A percentile compares a stretch with the other conserved stretches of the same genome.
These are phyloP conservation scores for Ictidomys tridecemlineatus DNA, from an alignment of 2,113 vertebrate species.

Conservation along the genomic window DNA sequence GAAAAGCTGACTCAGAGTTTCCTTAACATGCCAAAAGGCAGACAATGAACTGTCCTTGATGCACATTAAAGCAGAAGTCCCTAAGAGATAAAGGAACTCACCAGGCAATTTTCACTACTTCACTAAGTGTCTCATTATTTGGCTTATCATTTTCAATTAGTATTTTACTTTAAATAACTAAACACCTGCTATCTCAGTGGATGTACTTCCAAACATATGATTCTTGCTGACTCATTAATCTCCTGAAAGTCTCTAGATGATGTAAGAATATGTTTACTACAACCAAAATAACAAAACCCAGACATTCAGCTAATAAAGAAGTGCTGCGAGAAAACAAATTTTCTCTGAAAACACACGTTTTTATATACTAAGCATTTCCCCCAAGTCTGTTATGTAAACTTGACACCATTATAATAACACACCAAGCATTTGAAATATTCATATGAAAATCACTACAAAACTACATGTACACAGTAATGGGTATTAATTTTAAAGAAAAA, in stretches of 20 bases:
- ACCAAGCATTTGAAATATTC: constrained; percentile 22
- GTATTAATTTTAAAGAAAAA: not conserved
- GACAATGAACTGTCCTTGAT: not conserved
- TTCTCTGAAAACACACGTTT: constrained; percentile 14
- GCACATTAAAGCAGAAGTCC: not conserved
- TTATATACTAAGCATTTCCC: not conserved
- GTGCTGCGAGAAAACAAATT: not conserved
- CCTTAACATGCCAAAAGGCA: not conserved
- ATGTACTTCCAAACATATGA: not conserved
- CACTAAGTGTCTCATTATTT: not conserved
- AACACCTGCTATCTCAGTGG: not conserved
- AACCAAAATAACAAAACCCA: not conserved
- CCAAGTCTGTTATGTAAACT: not conserved
- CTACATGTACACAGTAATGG: not conserved
- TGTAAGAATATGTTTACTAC: not conserved
- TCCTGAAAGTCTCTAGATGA: not conserved
- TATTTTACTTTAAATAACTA: not conserved
- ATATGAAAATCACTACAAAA: constrained; percentile 35
- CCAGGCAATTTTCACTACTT: not conserved
- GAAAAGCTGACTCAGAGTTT: not conserved
- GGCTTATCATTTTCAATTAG: not conserved
- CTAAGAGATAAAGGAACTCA: too few species aligned
- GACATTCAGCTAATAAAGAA: not conserved
- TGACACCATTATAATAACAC: not conserved
- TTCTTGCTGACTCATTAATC: not conserved